Conservation (phyloP, 2,113 vertebrate genomes). For the Toxotes chatareus region DNA sequence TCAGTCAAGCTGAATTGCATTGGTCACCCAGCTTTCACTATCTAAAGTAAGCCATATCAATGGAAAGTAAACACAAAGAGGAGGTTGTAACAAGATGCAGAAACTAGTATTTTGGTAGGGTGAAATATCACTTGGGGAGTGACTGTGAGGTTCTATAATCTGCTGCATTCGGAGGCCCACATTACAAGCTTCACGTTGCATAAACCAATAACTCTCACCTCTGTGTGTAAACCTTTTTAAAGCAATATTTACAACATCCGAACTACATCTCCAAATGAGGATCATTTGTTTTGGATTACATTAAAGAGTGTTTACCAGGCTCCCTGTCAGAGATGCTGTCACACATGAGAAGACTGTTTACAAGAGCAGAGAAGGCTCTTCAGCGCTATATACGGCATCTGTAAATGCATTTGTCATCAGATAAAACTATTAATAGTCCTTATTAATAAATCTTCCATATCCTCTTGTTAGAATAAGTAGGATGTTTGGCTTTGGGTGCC, state of each 20-base stretch:
- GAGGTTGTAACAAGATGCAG: slow-evolving; percentile 4
- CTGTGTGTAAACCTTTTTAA: slow-evolving; percentile 68
- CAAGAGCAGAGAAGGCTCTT: slow-evolving; percentile 48
- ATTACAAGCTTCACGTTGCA: slow-evolving; percentile 38
- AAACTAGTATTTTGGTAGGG: slow-evolving; percentile 34
- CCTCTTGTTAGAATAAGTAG: slow-evolving; percentile 26
- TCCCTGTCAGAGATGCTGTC: slow-evolving; percentile 59
- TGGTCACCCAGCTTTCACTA: slow-evolving; percentile 16
- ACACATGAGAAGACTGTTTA: slow-evolving; percentile 60
- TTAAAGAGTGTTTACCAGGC: slow-evolving; percentile 56
- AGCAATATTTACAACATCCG: slow-evolving; percentile 73
- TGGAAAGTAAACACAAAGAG: slow-evolving; percentile 35
- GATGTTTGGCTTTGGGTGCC: slow-evolving; percentile 26
- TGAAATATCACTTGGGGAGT: slow-evolving; percentile 38
- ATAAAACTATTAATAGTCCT: slow-evolving; percentile 41
- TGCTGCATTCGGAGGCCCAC: slow-evolving; percentile 14
- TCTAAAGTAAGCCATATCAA: slow-evolving; percentile 25
- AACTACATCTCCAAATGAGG: slow-evolving; percentile 40
- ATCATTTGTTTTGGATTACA: slow-evolving; percentile 57
- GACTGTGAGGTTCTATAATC: slow-evolving; percentile 24
- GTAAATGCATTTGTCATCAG: slow-evolving; percentile 46
- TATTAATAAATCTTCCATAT: slow-evolving; percentile 29
- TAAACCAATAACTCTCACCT: slow-evolving; percentile 75
- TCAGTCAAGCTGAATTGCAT: background rate
- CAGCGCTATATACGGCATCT: slow-evolving; percentile 24